phyloP scores from a whole-genome alignment of 2,888 invertebrate species.

The Hermodice carunculata region DNA sequence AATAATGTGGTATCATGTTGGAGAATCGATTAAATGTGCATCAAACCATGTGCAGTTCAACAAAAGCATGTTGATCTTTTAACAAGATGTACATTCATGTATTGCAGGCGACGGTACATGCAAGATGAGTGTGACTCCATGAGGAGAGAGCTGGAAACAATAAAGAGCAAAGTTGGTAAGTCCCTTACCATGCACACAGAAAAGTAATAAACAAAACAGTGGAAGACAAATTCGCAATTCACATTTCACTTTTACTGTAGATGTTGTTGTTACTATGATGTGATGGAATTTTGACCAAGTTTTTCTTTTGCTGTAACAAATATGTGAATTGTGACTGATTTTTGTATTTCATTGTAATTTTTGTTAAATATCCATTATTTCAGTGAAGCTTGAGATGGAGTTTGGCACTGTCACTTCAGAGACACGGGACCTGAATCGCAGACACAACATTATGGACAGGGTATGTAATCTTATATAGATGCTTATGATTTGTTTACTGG shows the following conservation, averaged over 20 bases:
- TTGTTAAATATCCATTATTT: background rate
- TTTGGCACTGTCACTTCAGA: constrained; percentile 1
- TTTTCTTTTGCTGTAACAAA: too few relatives aligned
- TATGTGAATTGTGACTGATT: background rate
- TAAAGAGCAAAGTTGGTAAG: constrained; percentile 21
- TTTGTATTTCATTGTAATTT: background rate
- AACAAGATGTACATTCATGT: background rate
- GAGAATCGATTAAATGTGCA: too few relatives aligned
- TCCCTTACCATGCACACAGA: too few relatives aligned
- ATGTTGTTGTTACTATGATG: too few relatives aligned
- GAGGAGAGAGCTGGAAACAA: constrained; percentile 5
- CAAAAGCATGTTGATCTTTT: too few relatives aligned
- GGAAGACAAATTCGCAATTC: too few relatives aligned
- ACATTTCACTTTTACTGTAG: too few relatives aligned
- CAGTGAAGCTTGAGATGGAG: constrained; percentile 19
- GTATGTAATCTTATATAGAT: background rate
- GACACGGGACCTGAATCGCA: constrained; percentile 9
- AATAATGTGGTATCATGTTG: too few relatives aligned
- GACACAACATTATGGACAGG: constrained; percentile 16
- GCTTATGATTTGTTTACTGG: too few relatives aligned
- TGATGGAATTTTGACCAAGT: too few relatives aligned
- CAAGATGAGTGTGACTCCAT: constrained; percentile 18
- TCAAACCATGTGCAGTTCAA: too few relatives aligned
- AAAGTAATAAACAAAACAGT: too few relatives aligned
- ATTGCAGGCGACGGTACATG: constrained; percentile 9